Evolutionary conservation across 2,888 invertebrate genomes (phyloP).

Genomic region (Lasioglossum oenotherae): DNA sequence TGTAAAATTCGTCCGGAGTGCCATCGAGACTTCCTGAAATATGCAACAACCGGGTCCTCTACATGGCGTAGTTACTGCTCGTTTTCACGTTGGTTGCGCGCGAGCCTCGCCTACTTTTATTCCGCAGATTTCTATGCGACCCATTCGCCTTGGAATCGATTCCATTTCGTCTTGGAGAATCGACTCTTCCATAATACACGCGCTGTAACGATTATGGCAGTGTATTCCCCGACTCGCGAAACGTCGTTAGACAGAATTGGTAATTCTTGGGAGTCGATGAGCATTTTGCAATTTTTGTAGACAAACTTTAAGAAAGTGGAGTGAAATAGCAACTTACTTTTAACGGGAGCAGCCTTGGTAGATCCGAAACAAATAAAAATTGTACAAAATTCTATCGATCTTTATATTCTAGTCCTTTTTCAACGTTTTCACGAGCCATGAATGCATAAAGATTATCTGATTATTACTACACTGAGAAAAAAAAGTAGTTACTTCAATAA

Average conservation of each 20-base stretch:
- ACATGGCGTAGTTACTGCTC: constrained; percentile 47
- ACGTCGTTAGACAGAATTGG: neutral
- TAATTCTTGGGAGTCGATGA: neutral
- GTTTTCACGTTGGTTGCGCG: constrained; percentile 35
- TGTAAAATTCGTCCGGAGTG: constrained; percentile 46
- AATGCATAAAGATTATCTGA: too few relatives aligned
- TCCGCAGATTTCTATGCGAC: constrained; percentile 33
- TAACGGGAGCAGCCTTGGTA: too few relatives aligned
- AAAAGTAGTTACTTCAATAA: too few relatives aligned
- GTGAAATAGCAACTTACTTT: too few relatives aligned
- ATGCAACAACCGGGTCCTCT: constrained; percentile 49
- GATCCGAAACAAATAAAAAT: too few relatives aligned
- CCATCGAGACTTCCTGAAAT: constrained; percentile 49
- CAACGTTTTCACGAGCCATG: too few relatives aligned
- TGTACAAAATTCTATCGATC: too few relatives aligned
- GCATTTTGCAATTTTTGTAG: too few relatives aligned
- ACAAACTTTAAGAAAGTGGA: too few relatives aligned
- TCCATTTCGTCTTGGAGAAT: constrained; percentile 20
- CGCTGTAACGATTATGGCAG: constrained; percentile 9
- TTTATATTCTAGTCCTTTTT: too few relatives aligned
- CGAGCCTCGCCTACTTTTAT: constrained; percentile 31
- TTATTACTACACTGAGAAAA: too few relatives aligned
- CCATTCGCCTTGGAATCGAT: constrained; percentile 9
- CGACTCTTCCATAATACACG: constrained; percentile 19
- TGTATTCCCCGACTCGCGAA: neutral